phyloP scores from a whole-genome alignment of 2,113 vertebrate genomes.

The Edolisoma coerulescens region DNA sequence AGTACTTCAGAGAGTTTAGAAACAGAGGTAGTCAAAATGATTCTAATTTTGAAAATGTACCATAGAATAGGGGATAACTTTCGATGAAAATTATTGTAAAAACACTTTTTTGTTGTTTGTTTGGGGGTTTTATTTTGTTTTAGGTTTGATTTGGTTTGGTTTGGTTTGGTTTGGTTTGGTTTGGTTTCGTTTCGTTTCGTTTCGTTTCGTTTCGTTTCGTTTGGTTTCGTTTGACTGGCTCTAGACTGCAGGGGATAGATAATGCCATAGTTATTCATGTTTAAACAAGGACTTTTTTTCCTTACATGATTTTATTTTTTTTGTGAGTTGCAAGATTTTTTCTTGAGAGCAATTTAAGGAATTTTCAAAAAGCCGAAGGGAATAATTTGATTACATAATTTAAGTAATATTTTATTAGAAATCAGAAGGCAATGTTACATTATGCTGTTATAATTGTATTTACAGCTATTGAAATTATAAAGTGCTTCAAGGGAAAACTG shows the following conservation, averaged over 20 bases:
- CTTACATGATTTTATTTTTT: background rate
- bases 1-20: background rate
- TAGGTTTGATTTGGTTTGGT: background rate
- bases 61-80: accelerated
- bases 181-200: background rate
- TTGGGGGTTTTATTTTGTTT: background rate
- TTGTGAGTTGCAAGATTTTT: background rate
- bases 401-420: background rate
- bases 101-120: background rate
- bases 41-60: background rate
- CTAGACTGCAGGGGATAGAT: background rate
- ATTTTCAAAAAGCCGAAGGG: background rate
- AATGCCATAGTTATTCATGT: background rate
- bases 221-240: background rate
- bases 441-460: background rate
- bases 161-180: background rate
- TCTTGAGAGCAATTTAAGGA: background rate
- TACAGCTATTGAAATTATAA: background rate
- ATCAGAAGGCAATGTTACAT: background rate
- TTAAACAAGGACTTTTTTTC: background rate
- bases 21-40: background rate
- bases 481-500: background rate
- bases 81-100: background rate
- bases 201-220: background rate
- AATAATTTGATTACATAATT: background rate